Evolutionary conservation across 2,113 vertebrate genomes (phyloP).

Genomic region (Mus pahari): DNA sequence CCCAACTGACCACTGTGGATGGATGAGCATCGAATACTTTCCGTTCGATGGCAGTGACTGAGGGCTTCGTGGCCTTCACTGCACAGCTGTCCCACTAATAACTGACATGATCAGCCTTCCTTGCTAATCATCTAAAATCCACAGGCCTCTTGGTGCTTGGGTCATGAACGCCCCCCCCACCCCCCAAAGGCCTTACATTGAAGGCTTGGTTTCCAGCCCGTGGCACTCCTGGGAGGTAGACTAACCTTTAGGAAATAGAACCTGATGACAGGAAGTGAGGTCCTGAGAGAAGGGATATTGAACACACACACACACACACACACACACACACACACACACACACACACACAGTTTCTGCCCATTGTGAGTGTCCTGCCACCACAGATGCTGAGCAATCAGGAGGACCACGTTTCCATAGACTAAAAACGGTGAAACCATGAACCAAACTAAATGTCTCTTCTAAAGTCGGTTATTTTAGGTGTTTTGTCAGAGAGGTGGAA

Average conservation of each 20-base stretch:
- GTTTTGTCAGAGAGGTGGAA: not conserved
- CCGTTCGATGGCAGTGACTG: not conserved
- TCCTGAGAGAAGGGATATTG: not conserved
- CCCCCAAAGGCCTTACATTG: not conserved
- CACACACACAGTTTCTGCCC: not conserved
- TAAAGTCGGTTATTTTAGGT: not conserved
- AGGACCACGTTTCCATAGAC: not conserved
- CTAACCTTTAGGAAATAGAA: not conserved
- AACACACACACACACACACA: not conserved
- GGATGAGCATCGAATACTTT: not conserved
- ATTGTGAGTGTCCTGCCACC: not conserved
- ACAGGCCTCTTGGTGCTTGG: not conserved
- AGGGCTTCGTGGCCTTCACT: not conserved
- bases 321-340: not conserved
- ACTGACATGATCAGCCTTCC: not conserved
- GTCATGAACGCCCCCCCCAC: not conserved
- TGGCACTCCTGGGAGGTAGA: not conserved
- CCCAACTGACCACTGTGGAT: not conserved
- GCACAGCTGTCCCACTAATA: no score
- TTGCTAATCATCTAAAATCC: not conserved
- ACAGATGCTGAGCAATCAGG: not conserved
- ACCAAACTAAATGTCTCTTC: not conserved
- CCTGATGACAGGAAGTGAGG: not conserved
- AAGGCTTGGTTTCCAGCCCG: not conserved
- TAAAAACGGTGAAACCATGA: not conserved